Base-by-base conservation (phyloP, 2,797 vertebrate species). In the Argya squamiceps region DNA sequence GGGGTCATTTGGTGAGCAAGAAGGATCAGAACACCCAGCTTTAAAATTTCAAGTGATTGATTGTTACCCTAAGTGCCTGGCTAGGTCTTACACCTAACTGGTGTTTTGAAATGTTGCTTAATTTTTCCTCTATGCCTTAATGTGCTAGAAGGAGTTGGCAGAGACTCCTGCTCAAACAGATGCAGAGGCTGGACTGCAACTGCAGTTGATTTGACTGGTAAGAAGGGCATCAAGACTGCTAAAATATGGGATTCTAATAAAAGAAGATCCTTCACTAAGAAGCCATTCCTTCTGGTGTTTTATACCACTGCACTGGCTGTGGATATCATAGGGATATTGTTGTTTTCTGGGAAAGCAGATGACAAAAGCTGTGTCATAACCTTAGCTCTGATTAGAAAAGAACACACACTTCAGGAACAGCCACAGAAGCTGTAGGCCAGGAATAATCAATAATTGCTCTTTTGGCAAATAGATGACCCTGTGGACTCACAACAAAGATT, bases 371-470 rank as follows among this genome's bases (percentile, higher is more conserved):
- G 22, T 94, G 93, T 74, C n/a, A 6, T 95, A 88, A 88, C 92
- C 96, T 92, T 71, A 89, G 80, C 83, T 82, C 96, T 96, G 96
- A 95, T 89, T 95, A 94, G 88, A 96, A 95, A 96, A 62, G 93
- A 89, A 77, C 94, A 83, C 70, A 92, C 85, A 68, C 85, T 92
- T 82, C 83, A 94, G 83, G 83, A 96, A 22, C 63, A 90, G 93
- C 4, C 4, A 91, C 92, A 87, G 75, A 84, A 92, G 90, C 93
- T 89, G 77, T 36, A 84, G 77, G 37, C 56, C 84, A 89, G 88
- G 93, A 87, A 90, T 95, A 97, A 96, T 97, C 96, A 96, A 95
- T 97, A 96, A 95, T 94, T 90, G 84, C 86, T 96, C 85, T 96
- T 97, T 94, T 95, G 96, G 92, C 93, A 97, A 97, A 94, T 71